A percentile compares a stretch with the other conserved stretches of the same genome.
These are phyloP conservation scores for Troides oblongomaculatus DNA, from an alignment of 2,888 invertebrate species.

Conservation along the genomic window DNA sequence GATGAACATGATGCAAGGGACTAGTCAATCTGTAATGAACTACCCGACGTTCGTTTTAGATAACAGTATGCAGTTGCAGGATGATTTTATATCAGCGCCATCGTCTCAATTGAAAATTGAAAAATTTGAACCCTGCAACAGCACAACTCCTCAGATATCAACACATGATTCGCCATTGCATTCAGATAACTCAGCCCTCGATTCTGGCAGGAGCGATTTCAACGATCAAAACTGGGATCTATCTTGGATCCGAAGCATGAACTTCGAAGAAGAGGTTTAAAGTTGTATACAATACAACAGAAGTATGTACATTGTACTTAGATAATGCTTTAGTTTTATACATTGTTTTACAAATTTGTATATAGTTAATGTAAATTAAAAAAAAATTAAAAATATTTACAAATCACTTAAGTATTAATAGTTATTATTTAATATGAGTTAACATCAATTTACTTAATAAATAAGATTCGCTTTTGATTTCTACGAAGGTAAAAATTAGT, in stretches of 20 bases:
- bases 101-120: conserved; percentile 10
- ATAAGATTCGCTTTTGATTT: no score
- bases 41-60: conserved; percentile 40
- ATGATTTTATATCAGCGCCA: conserved; percentile 39
- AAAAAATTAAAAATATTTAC: no score
- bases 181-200: conserved; percentile 31
- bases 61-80: conserved; percentile 28
- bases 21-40: conserved; percentile 33
- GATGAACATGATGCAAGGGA: conserved; percentile 32
- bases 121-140: conserved; percentile 34
- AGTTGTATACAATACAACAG: no score
- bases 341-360: no score
- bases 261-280: conserved; percentile 46
- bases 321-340: no score
- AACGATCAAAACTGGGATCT: conserved; percentile 51
- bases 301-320: no score
- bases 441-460: no score
- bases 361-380: no score
- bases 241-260: conserved; percentile 57
- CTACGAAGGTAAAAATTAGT: no score
- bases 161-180: conserved; percentile 33
- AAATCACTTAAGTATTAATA: no score
- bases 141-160: conserved; percentile 33
- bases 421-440: no score
- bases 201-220: conserved; percentile 34